Conservation (phyloP, 2,888 invertebrate genomes). For the Azorinus chamasolen region DNA sequence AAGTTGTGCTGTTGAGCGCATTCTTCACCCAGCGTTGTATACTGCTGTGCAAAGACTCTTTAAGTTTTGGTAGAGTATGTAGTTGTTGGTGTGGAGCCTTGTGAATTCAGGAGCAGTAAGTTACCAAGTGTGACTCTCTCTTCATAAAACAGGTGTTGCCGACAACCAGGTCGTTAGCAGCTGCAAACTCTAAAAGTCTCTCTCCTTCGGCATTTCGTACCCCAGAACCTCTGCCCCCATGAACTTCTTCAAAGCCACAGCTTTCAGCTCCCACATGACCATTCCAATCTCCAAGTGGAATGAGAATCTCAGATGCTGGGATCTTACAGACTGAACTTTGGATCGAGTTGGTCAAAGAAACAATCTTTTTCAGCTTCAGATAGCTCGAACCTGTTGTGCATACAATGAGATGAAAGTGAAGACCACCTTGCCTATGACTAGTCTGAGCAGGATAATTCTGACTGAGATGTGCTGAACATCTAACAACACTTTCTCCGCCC, state of each 20-base stretch:
- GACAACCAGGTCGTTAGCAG: constrained; percentile 29
- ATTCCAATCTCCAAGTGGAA: constrained; percentile 34
- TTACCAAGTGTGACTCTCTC: constrained; percentile 10
- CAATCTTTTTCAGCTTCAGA: constrained; percentile 21
- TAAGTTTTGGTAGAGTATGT: too few relatives aligned
- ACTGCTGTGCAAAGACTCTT: too few relatives aligned
- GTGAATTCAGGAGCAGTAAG: too few relatives aligned
- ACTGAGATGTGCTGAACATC: too few relatives aligned
- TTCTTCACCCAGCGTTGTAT: too few relatives aligned
- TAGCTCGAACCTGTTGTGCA: constrained; percentile 8
- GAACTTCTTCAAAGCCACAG: constrained; percentile 23
- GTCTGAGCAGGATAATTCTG: too few relatives aligned
- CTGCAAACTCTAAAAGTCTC: constrained; percentile 35
- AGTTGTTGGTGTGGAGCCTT: too few relatives aligned
- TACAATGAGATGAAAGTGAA: constrained; percentile 27
- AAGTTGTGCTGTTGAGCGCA: too few relatives aligned
- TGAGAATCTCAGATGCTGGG: constrained; percentile 27
- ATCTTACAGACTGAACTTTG: constrained; percentile 24
- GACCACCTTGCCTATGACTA: too few relatives aligned
- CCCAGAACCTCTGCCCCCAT: constrained; percentile 13
- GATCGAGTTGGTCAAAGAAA: constrained; percentile 31
- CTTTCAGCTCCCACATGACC: constrained; percentile 23
- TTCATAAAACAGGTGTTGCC: constrained; percentile 32
- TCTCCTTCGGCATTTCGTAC: too few relatives aligned
- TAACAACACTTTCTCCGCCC: too few relatives aligned